Evolutionary conservation across 2,888 invertebrate genomes (phyloP).

Genomic region (Oxytorus armatus): DNA sequence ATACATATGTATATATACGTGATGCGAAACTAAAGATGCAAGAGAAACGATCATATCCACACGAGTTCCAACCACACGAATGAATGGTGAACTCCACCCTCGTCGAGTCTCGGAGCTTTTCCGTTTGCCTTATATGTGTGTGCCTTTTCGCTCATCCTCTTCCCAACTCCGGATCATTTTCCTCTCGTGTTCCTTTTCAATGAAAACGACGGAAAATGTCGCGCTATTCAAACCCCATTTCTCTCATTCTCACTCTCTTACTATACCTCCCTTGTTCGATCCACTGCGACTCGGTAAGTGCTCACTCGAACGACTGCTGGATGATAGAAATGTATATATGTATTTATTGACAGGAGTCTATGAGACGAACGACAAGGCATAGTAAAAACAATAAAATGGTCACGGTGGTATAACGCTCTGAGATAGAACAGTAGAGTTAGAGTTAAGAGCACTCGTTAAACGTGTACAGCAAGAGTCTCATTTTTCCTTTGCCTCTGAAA

Average conservation of each 20-base stretch:
- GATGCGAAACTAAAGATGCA: slow-evolving; percentile 19
- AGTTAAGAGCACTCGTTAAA: slow-evolving; percentile 57
- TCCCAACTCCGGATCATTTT: slow-evolving; percentile 51
- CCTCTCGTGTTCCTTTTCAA: slow-evolving; percentile 59
- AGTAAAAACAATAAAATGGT: slow-evolving; percentile 12
- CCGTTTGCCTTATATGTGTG: slow-evolving; percentile 11
- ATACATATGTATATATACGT: slow-evolving; percentile 11
- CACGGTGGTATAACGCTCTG: slow-evolving; percentile 21
- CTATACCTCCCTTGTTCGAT: slow-evolving; percentile 24
- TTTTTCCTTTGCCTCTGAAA: slow-evolving; percentile 1
- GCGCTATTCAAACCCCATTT: slow-evolving; percentile 59
- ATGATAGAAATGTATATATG: slow-evolving; percentile 27
- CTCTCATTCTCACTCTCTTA: slow-evolving; percentile 9
- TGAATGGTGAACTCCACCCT: slow-evolving; percentile 49
- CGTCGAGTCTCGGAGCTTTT: slow-evolving; percentile 46
- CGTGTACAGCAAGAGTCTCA: slow-evolving; percentile 21
- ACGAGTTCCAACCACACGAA: slow-evolving; percentile 42
- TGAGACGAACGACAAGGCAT: slow-evolving; percentile 13
- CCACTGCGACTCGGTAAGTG: slow-evolving; percentile 56
- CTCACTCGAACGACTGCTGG: slow-evolving; percentile 51
- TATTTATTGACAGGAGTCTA: slow-evolving; percentile 7
- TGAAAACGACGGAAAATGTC: slow-evolving; percentile 62
- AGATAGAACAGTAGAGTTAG: slow-evolving; percentile 40
- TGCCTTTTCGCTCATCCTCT: slow-evolving; percentile 30
- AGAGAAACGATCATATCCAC: slow-evolving; percentile 54